phyloP scores from a whole-genome alignment of 2,113 vertebrate species.

The Clinocottus analis region DNA sequence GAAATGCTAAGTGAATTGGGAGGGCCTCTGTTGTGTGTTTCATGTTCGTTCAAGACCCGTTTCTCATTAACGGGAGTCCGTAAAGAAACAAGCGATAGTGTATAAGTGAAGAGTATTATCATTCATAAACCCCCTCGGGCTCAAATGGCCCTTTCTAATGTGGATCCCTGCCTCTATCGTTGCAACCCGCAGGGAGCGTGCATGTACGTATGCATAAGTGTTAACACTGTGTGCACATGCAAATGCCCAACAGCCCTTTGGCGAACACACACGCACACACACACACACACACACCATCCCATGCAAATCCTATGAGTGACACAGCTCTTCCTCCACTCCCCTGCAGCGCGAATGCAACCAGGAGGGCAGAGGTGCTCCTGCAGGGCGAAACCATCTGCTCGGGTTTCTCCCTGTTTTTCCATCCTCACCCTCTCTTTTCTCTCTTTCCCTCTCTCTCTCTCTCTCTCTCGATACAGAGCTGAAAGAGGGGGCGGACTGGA shows the following conservation, averaged over 20 bases:
- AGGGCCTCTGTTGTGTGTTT: constrained; percentile 63
- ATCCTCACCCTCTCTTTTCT: not conserved
- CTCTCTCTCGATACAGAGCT: constrained; percentile 81
- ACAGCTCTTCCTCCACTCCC: constrained; percentile 3
- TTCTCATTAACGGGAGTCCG: constrained; percentile 58
- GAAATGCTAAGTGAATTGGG: constrained; percentile 66
- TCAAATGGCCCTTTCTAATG: constrained; percentile 43
- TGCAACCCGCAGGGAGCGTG: constrained; percentile 23
- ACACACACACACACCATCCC: constrained; percentile 30
- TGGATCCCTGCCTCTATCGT: constrained; percentile 38
- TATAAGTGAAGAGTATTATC: constrained; percentile 42
- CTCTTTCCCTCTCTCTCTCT: not conserved
- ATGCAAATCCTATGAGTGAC: constrained; percentile 62
- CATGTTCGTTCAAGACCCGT: constrained; percentile 40
- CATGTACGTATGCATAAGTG: constrained; percentile 16
- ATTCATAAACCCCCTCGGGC: constrained; percentile 19
- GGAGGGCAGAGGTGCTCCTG: constrained; percentile 35
- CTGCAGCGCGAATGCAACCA: constrained; percentile 25
- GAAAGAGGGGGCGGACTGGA: constrained; percentile 91
- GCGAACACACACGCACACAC: constrained; percentile 34
- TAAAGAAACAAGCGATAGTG: constrained; percentile 21
- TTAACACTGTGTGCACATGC: constrained; percentile 38
- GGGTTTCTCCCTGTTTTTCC: not conserved
- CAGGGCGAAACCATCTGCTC: constrained; percentile 15
- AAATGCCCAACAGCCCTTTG: constrained; percentile 65